Evolutionary conservation across 2,888 invertebrate species (phyloP).

Genomic region (Diogma glabrata): DNA sequence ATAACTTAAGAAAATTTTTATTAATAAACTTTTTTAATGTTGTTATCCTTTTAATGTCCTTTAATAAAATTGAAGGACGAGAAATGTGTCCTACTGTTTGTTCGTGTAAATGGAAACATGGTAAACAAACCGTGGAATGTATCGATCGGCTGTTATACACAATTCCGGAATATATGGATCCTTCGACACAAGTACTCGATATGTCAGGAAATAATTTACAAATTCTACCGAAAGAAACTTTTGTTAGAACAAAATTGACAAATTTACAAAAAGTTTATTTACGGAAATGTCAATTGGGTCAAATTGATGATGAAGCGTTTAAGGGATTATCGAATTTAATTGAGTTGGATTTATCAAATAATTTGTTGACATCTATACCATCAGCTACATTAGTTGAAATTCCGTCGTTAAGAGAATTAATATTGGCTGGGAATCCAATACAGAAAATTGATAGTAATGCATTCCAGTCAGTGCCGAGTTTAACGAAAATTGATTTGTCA

Average conservation of each 20-base stretch:
- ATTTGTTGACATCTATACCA: slow-evolving; percentile 69
- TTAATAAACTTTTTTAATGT: slow-evolving; percentile 6
- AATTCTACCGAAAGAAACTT: slow-evolving; percentile 70
- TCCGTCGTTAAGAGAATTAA: slow-evolving; percentile 70
- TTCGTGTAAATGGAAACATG: slow-evolving; percentile 88
- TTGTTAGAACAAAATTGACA: slow-evolving; percentile 65
- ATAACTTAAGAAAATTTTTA: slow-evolving; percentile 5
- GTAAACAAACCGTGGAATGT: slow-evolving; percentile 88
- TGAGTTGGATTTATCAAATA: slow-evolving; percentile 77
- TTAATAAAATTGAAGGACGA: slow-evolving; percentile 10
- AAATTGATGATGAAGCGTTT: slow-evolving; percentile 76
- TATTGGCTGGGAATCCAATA: slow-evolving; percentile 70
- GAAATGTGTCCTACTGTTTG: slow-evolving; percentile 58
- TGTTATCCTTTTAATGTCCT: slow-evolving; percentile 5
- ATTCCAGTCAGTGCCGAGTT: slow-evolving; percentile 59
- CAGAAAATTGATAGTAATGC: slow-evolving; percentile 64
- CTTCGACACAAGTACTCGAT: slow-evolving; percentile 83
- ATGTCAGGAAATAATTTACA: slow-evolving; percentile 79
- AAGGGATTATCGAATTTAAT: slow-evolving; percentile 79
- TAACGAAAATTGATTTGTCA: slow-evolving; percentile 75
- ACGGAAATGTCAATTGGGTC: slow-evolving; percentile 70
- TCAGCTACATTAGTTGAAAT: slow-evolving; percentile 66
- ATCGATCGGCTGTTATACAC: slow-evolving; percentile 69
- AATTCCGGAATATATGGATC: slow-evolving; percentile 75
- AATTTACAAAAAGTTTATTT: slow-evolving; percentile 81